phyloP scores from a whole-genome alignment of 2,113 vertebrate species.

The Amphiprion percula region DNA sequence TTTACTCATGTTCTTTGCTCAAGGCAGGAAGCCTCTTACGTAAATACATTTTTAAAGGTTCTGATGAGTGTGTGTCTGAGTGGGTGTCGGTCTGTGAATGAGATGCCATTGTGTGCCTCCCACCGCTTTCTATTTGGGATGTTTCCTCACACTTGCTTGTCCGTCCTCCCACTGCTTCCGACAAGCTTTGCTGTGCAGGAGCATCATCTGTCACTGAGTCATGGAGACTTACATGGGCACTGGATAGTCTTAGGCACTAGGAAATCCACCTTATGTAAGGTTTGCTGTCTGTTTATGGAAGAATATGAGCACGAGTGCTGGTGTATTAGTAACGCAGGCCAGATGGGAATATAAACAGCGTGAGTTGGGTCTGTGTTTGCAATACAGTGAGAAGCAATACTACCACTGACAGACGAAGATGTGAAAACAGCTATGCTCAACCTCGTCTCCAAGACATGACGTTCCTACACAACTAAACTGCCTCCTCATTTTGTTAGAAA shows the following conservation, averaged over 20 bases:
- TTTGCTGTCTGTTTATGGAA: constrained; percentile 8
- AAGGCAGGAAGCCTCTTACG: constrained; percentile 38
- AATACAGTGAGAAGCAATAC: not conserved
- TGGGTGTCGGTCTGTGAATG: constrained; percentile 61
- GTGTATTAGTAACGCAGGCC: constrained; percentile 23
- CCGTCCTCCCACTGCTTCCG: constrained; percentile 74
- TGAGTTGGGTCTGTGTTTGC: not conserved
- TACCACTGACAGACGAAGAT: not conserved
- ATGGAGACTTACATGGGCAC: constrained; percentile 67
- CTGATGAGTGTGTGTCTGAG: constrained; percentile 50
- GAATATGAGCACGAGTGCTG: constrained; percentile 7
- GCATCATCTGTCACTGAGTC: constrained; percentile 66
- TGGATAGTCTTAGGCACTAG: constrained; percentile 7
- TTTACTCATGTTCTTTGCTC: constrained; percentile 38
- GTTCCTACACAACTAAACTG: too few relatives aligned
- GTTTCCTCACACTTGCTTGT: constrained; percentile 48
- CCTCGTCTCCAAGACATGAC: too few relatives aligned
- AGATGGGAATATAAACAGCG: not conserved
- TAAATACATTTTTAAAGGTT: constrained; percentile 31
- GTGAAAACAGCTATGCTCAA: too few relatives aligned
- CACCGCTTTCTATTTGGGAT: constrained; percentile 69
- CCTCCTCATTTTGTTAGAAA: too few relatives aligned
- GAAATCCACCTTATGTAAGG: constrained; percentile 55
- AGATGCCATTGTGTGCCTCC: constrained; percentile 55
- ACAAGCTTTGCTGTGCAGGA: constrained; percentile 57